Conservation (phyloP, 2,888 invertebrate species). For the Atrina japonica region DNA sequence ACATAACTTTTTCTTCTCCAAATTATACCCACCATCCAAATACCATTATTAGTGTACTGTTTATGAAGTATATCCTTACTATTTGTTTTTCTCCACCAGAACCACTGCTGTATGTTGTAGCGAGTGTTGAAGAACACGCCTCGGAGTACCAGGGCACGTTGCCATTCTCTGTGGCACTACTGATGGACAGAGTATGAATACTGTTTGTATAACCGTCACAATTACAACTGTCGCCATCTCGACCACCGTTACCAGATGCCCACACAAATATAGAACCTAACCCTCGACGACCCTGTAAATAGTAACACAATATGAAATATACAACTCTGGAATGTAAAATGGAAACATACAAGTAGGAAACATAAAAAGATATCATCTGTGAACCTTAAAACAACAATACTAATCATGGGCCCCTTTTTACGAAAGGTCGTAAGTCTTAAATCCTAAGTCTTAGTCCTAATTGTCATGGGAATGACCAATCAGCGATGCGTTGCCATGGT, state of each 20-base stretch:
- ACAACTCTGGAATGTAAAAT: too few species aligned
- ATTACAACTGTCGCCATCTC: slow-evolving; percentile 94
- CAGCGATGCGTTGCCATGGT: too few species aligned
- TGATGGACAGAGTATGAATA: slow-evolving; percentile 98
- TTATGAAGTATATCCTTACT: too few species aligned
- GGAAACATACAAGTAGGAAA: background rate
- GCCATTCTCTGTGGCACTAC: slow-evolving; percentile 85
- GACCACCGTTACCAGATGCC: slow-evolving; percentile 99
- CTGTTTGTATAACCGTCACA: slow-evolving; percentile 99
- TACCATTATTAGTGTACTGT: too few species aligned
- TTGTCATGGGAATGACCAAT: too few species aligned
- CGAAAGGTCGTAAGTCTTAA: too few species aligned
- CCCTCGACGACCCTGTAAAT: slow-evolving; percentile 90
- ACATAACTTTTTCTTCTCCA: too few species aligned
- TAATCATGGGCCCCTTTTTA: too few species aligned
- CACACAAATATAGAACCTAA: slow-evolving; percentile 99
- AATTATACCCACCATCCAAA: too few species aligned
- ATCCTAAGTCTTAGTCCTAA: too few species aligned
- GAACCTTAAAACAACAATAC: too few species aligned
- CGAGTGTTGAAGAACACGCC: slow-evolving; percentile 98
- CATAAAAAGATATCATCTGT: background rate
- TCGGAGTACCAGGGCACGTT: slow-evolving; percentile 96
- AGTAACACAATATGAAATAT: too few species aligned
- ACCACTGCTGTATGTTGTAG: slow-evolving; percentile 98
- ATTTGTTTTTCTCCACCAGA: slow-evolving; percentile 87